These are phyloP conservation scores for Biston stratarius DNA, from an alignment of 2,888 invertebrate genomes.

Conservation along the genomic window DNA sequence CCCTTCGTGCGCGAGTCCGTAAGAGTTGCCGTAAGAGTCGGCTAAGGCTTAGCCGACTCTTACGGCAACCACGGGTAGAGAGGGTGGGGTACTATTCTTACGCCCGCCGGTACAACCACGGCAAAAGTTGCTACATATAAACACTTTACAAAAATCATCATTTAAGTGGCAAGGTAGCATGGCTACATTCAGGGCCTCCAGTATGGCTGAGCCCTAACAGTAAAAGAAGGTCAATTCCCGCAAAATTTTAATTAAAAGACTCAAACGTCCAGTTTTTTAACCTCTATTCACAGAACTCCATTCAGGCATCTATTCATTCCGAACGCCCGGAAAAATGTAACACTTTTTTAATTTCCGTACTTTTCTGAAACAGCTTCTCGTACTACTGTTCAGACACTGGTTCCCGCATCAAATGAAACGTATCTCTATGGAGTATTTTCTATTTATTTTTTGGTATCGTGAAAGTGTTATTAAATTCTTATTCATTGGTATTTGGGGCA, in stretches of 20 bases:
- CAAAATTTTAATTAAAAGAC: conserved; percentile 11
- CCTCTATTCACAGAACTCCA: conserved; percentile 15
- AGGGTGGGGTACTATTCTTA: no score
- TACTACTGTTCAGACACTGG: conserved; percentile 4
- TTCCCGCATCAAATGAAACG: conserved; percentile 2
- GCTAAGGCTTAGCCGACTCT: no score
- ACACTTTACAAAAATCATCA: no score
- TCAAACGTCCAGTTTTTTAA: conserved; percentile 2
- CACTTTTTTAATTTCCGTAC: conserved; percentile 19
- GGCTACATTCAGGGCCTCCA: background rate
- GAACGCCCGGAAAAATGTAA: conserved; percentile 10
- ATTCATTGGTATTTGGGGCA: conserved; percentile 4
- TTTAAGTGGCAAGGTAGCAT: no score
- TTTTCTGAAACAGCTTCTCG: conserved; percentile 1
- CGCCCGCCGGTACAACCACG: no score
- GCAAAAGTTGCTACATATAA: no score
- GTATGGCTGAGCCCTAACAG: background rate
- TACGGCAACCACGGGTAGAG: no score
- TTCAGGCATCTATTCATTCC: conserved; percentile 14
- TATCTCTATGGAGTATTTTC: background rate
- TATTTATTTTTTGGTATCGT: conserved; percentile 3
- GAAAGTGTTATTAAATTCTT: conserved; percentile 4
- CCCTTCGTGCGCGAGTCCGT: no score
- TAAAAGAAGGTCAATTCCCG: background rate
- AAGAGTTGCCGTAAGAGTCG: no score